Conservation (phyloP, 2,797 vertebrate species). For the Varecia variegata region DNA sequence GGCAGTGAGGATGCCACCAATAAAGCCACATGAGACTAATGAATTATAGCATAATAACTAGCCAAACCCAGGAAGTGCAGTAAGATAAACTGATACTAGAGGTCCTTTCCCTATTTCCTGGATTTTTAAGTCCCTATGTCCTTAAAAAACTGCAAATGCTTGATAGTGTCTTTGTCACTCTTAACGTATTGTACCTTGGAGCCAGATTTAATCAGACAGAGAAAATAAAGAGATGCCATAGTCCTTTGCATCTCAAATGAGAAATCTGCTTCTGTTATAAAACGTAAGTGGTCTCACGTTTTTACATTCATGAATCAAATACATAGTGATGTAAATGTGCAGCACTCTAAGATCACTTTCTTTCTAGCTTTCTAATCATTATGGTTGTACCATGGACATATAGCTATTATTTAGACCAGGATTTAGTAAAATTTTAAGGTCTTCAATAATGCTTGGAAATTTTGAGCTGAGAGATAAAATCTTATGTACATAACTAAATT, state of each 20-base stretch:
- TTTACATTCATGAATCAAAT: not conserved
- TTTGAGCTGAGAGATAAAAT: not conserved
- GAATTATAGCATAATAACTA: not conserved
- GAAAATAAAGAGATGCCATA: not conserved
- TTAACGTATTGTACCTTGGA: not conserved
- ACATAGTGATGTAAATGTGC: not conserved
- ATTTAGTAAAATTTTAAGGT: not conserved
- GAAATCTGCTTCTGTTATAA: not conserved
- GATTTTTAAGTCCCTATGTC: not conserved
- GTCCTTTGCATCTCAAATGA: not conserved
- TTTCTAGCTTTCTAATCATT: not conserved
- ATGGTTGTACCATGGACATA: not conserved
- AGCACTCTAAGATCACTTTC: not conserved
- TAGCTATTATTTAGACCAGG: not conserved
- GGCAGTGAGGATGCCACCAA: not conserved
- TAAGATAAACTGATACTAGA: not conserved
- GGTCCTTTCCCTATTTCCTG: not conserved
- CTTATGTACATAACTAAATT: not conserved
- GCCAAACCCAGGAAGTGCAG: not conserved
- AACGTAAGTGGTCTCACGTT: not conserved
- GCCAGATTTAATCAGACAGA: not conserved
- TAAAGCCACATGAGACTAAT: not conserved
- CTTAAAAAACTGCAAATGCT: not conserved
- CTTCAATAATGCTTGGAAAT: not conserved
- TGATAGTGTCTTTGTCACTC: not conserved